Evolutionary conservation across 2,113 vertebrate species (phyloP).

Genomic region (Osmerus mordax): DNA sequence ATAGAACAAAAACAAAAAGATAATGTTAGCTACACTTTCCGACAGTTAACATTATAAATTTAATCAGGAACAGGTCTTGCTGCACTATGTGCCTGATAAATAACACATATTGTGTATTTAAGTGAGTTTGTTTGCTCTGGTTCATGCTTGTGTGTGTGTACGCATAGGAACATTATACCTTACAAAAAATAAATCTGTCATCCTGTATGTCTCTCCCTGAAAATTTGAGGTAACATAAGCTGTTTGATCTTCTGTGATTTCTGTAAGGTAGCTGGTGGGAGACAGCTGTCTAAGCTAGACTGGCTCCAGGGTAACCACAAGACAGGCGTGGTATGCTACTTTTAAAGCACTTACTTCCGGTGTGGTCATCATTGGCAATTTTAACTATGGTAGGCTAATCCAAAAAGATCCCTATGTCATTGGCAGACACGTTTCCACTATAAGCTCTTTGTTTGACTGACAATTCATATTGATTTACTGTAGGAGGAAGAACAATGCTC

Average conservation of each 20-base stretch:
- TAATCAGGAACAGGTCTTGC: slow-evolving; percentile 6
- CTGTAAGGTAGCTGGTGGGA: slow-evolving; percentile 44
- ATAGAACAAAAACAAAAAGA: slow-evolving; percentile 18
- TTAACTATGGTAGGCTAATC: slow-evolving; percentile 25
- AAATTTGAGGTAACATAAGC: slow-evolving; percentile 18
- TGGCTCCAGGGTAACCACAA: slow-evolving; percentile 33
- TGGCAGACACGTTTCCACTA: neutral
- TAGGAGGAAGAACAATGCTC: neutral
- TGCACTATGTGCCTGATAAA: neutral
- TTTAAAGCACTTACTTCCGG: slow-evolving; percentile 53
- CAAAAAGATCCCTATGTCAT: neutral
- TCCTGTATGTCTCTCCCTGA: slow-evolving; percentile 14
- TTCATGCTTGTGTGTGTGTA: neutral
- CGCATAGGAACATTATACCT: neutral
- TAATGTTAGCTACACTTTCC: slow-evolving; percentile 18
- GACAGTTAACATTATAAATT: slow-evolving; percentile 14
- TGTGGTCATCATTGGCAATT: slow-evolving; percentile 31
- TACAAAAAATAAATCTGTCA: slow-evolving; percentile 19
- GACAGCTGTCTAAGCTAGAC: slow-evolving; percentile 4
- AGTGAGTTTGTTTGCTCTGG: slow-evolving; percentile 15
- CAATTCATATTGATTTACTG: neutral
- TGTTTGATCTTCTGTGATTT: slow-evolving; percentile 6
- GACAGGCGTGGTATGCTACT: slow-evolving; percentile 49
- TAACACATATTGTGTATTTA: slow-evolving; percentile 17
- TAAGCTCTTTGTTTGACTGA: neutral